Percentiles rank a stretch among this genome's conserved stretches.
Evolutionary conservation across 1,140 invertebrate species (phyloP).

Genomic region (Goniozus legneri): DNA sequence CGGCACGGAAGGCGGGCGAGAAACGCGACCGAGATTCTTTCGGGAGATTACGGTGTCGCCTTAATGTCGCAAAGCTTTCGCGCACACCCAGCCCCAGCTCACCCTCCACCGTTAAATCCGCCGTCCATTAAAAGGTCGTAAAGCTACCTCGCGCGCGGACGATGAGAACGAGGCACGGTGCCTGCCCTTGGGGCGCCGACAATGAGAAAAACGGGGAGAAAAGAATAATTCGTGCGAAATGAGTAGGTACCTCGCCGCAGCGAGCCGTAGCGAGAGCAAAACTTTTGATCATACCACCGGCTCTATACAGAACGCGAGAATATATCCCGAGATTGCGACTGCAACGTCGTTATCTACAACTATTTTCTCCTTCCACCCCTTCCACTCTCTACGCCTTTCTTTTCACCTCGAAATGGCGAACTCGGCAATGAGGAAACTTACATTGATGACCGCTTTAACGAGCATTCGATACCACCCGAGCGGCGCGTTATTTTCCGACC

Average conservation of each 20-base stretch:
- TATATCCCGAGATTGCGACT: too few species aligned
- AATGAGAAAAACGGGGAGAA: too few species aligned
- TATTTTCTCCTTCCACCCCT: too few species aligned
- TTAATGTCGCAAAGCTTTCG: slow-evolving; percentile 19
- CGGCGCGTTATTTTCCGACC: too few species aligned
- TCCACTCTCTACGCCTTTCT: too few species aligned
- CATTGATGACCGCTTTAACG: slow-evolving; percentile 36
- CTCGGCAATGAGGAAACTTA: slow-evolving; percentile 10
- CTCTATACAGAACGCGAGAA: too few species aligned
- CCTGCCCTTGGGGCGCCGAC: too few species aligned
- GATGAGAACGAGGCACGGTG: too few species aligned
- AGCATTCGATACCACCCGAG: slow-evolving; percentile 37
- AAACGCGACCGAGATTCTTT: slow-evolving; percentile 19
- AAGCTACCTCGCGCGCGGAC: slow-evolving; percentile 20
- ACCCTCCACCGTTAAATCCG: slow-evolving; percentile 26
- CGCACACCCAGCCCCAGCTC: background rate
- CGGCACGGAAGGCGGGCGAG: slow-evolving; percentile 6
- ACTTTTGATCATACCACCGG: too few species aligned
- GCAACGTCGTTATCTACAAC: background rate
- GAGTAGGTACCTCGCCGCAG: background rate
- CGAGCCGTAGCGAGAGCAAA: background rate
- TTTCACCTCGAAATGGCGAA: too few species aligned
- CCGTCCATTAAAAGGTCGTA: slow-evolving; percentile 37
- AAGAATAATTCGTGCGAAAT: background rate
- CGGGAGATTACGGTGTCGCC: slow-evolving; percentile 21